Conservation (phyloP, 2,888 invertebrate genomes). For the Euproctis similis region DNA sequence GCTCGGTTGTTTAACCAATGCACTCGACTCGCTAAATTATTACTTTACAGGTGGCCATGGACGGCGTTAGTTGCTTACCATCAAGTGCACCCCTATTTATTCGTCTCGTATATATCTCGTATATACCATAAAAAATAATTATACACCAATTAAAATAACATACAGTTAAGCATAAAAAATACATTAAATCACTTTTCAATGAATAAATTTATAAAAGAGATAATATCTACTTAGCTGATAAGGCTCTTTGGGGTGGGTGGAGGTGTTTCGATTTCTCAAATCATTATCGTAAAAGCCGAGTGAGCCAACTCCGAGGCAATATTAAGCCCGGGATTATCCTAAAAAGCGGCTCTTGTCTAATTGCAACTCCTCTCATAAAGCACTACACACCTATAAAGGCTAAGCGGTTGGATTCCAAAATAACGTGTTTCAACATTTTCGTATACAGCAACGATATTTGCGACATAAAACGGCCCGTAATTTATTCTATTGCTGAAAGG, state of each 20-base stretch:
- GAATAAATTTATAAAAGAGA: no score
- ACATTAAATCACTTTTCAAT: no score
- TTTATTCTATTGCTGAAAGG: conserved; percentile 77
- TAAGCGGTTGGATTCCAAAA: conserved; percentile 74
- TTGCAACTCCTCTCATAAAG: conserved; percentile 65
- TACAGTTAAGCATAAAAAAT: no score
- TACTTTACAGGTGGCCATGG: no score
- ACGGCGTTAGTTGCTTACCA: no score
- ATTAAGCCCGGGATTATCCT: conserved; percentile 51
- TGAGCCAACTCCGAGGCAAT: conserved; percentile 35
- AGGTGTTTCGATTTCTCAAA: conserved; percentile 44
- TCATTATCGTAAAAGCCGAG: conserved; percentile 54
- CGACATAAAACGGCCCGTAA: conserved; percentile 75
- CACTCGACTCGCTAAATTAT: no score
- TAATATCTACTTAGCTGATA: no score
- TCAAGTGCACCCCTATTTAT: no score
- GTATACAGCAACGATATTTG: conserved; percentile 69
- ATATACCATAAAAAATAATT: no score
- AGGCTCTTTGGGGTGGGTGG: background rate
- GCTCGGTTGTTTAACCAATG: no score
- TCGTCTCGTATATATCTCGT: no score
- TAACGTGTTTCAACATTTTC: conserved; percentile 75
- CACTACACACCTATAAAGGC: conserved; percentile 71
- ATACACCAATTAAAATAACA: no score
- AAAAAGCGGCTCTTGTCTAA: conserved; percentile 66